These are phyloP conservation scores for Catotricha subobsoleta DNA, from an alignment of 2,888 invertebrate genomes.

Conservation along the genomic window DNA sequence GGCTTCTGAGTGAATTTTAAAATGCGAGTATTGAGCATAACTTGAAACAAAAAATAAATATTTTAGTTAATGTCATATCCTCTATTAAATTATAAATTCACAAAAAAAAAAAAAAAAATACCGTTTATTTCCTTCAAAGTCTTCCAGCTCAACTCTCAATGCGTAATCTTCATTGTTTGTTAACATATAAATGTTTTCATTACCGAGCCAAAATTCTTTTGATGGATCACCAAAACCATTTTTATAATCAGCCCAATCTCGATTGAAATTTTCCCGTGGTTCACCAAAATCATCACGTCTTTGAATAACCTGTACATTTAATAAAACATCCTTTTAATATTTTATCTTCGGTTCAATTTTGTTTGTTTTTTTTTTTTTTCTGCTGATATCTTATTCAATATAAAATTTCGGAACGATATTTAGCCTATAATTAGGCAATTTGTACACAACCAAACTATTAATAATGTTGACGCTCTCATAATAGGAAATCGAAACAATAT, in stretches of 20 bases:
- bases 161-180: constrained; percentile 84
- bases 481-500: no score
- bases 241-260: constrained; percentile 84
- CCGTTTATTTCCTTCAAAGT: constrained; percentile 85
- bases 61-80: constrained; percentile 1
- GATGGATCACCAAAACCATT: constrained; percentile 83
- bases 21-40: constrained; percentile 79
- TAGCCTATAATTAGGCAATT: no score
- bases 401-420: no score
- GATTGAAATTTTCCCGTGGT: constrained; percentile 75
- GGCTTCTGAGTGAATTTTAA: constrained; percentile 79
- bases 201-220: constrained; percentile 83
- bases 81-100: neutral
- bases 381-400: no score
- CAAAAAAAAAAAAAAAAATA: constrained; percentile 20
- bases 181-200: constrained; percentile 84
- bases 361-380: no score
- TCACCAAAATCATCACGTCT: constrained; percentile 74
- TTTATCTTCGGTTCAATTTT: no score
- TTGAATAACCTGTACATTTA: constrained; percentile 62
- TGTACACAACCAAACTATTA: no score
- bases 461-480: no score
- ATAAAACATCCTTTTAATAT: no score
- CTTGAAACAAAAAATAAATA: constrained; percentile 29
- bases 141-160: constrained; percentile 71